Percentiles rank a stretch among this genome's conserved stretches.
Evolutionary conservation across 2,113 vertebrate species (phyloP).

Genomic region (Ctenodactylus gundi): DNA sequence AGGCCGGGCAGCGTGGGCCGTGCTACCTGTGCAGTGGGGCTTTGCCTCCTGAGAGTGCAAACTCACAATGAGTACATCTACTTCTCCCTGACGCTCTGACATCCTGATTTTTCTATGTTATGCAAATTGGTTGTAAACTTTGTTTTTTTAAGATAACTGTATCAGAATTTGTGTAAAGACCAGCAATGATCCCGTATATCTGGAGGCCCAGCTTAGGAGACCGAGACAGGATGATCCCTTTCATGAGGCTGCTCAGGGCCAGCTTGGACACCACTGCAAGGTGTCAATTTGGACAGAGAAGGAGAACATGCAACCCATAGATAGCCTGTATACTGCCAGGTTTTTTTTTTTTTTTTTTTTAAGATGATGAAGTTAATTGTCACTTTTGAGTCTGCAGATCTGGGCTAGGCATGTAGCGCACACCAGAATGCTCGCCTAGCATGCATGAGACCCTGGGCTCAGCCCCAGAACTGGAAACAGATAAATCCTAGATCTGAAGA

Average conservation of each 20-base stretch:
- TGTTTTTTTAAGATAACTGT: not conserved
- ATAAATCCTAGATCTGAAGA: not conserved
- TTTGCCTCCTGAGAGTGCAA: not conserved
- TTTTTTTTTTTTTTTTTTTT: not conserved
- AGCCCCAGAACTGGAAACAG: not conserved
- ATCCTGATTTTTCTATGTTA: not conserved
- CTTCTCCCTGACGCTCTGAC: not conserved
- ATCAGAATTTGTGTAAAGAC: not conserved
- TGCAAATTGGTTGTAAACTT: not conserved
- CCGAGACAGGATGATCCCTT: not conserved
- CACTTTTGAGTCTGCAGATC: not conserved
- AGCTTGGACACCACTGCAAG: not conserved
- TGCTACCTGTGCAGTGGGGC: not conserved
- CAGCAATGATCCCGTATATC: not conserved
- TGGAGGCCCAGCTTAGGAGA: not conserved
- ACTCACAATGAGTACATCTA: not conserved
- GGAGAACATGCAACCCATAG: not conserved
- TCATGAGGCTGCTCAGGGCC: not conserved
- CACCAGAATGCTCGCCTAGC: not conserved
- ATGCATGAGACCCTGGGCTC: not conserved
- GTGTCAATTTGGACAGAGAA: not conserved
- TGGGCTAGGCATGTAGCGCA: not conserved
- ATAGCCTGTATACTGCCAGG: not conserved
- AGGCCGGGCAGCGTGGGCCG: rapidly evolving
- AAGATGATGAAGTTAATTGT: not conserved